A percentile compares a stretch with the other conserved stretches of the same genome.
phyloP scores from a whole-genome alignment of 2,113 vertebrate species.

The Diphyllodes magnificus region DNA sequence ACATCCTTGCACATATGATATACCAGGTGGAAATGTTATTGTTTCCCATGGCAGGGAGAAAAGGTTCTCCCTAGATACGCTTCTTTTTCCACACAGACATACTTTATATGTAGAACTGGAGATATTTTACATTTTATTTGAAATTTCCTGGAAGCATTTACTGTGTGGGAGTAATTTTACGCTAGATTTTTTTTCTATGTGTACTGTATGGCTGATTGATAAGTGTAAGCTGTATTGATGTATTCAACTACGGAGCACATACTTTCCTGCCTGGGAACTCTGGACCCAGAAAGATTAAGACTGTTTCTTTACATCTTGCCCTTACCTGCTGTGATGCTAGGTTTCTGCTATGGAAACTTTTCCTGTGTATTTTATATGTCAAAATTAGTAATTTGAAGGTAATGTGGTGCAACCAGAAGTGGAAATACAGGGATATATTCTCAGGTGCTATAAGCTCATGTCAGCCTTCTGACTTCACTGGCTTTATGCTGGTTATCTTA shows the following conservation, averaged over 20 bases:
- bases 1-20: background rate
- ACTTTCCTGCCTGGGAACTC: background rate
- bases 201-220: background rate
- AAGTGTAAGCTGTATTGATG: background rate
- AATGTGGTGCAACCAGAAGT: background rate
- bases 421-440: background rate
- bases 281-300: background rate
- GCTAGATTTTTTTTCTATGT: background rate
- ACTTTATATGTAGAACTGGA: background rate
- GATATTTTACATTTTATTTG: background rate
- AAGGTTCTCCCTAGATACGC: background rate
- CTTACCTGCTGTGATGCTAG: background rate
- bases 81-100: background rate
- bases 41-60: background rate
- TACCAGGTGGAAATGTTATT: background rate
- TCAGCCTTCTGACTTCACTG: background rate
- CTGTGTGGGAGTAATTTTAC: background rate
- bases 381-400: background rate
- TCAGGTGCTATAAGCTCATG: background rate
- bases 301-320: background rate
- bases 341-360: background rate
- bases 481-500: background rate
- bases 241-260: background rate
- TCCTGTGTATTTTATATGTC: background rate
- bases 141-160: background rate